Conservation (phyloP, 2,113 vertebrate genomes). For the Melospiza georgiana region DNA sequence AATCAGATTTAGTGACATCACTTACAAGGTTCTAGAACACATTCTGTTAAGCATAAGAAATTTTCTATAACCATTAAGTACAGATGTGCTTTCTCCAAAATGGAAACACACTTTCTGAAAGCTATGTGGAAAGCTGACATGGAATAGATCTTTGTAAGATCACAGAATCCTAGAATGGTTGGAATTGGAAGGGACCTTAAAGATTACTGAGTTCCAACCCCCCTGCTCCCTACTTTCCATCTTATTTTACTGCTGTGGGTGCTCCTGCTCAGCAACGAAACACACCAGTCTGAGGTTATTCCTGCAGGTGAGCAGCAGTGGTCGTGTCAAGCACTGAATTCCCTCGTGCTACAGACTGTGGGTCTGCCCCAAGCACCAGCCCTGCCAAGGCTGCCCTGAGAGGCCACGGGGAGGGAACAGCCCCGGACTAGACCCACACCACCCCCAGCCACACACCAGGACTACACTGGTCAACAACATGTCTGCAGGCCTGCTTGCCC, state of each 20-base stretch:
- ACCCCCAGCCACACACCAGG: neutral
- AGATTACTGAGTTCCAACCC: rapidly evolving
- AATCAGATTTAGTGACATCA: neutral
- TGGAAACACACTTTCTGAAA: neutral
- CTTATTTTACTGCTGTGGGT: neutral
- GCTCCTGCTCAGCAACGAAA: neutral
- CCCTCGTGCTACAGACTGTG: neutral
- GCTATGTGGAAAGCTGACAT: neutral
- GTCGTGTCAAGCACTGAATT: neutral
- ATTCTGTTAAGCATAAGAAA: neutral
- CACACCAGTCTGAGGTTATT: neutral
- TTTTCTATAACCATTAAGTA: neutral
- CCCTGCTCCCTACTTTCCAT: neutral
- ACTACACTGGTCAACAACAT: neutral
- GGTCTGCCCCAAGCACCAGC: neutral
- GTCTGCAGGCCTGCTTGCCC: neutral
- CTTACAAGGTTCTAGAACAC: neutral
- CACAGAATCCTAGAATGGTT: neutral
- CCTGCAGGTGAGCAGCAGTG: neutral
- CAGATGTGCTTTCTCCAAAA: neutral
- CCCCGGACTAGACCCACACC: neutral
- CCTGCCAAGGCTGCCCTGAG: neutral
- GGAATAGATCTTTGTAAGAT: neutral
- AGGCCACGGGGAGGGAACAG: rapidly evolving
- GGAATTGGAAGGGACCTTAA: neutral